A percentile compares a stretch with the other conserved stretches of the same genome.
phyloP scores from a whole-genome alignment of 2,888 invertebrate species.

The Dryobotodes eremita region DNA sequence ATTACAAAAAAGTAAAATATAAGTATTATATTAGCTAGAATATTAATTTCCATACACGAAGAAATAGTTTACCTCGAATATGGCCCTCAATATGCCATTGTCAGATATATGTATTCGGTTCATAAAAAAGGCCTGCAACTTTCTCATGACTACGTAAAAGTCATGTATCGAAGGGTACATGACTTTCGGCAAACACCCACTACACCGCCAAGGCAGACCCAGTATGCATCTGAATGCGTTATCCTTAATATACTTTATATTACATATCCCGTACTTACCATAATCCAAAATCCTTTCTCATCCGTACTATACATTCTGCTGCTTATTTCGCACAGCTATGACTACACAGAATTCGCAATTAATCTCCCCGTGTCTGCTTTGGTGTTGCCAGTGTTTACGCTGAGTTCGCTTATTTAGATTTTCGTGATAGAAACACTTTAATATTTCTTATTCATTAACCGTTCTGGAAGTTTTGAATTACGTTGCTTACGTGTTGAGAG shows the following conservation, averaged over 20 bases:
- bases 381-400: conserved; percentile 52
- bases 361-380: conserved; percentile 71
- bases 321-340: conserved; percentile 58
- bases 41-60: no score
- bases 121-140: no score
- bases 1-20: no score
- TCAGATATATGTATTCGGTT: no score
- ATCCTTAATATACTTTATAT: background rate
- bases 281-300: conserved; percentile 33
- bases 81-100: no score
- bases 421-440: conserved; percentile 57
- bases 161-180: no score
- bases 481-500: conserved; percentile 54
- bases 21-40: no score
- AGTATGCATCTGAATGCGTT: no score
- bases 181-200: no score
- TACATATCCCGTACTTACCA: conserved; percentile 26
- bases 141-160: no score
- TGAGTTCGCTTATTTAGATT: conserved; percentile 63
- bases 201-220: no score
- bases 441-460: conserved; percentile 59
- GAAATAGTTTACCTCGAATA: no score
- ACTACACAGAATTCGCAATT: conserved; percentile 72
- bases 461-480: conserved; percentile 44
- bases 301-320: conserved; percentile 41